phyloP scores from a whole-genome alignment of 2,113 vertebrate species.

The Dicaeum eximium region DNA sequence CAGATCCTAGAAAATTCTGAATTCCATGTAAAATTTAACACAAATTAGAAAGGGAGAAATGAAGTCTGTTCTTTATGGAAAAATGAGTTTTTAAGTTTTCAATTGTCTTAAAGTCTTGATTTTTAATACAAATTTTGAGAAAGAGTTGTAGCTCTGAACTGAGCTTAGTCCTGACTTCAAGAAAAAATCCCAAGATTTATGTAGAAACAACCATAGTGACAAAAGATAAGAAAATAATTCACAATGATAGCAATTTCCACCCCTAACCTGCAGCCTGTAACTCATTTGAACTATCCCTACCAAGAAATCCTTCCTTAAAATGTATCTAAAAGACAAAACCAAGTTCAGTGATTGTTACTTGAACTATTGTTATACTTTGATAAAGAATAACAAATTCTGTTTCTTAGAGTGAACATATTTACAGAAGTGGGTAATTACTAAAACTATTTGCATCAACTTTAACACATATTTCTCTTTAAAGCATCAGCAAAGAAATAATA shows the following conservation, averaged over 20 bases:
- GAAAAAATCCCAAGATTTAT: neutral
- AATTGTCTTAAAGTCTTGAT: neutral
- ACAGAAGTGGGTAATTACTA: neutral
- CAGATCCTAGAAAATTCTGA: neutral
- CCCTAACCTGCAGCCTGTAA: neutral
- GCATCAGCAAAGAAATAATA: neutral
- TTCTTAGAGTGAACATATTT: neutral
- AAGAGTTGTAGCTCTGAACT: neutral
- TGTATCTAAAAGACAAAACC: neutral
- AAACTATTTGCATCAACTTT: neutral
- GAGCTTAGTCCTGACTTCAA: neutral
- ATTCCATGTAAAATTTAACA: neutral
- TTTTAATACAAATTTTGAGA: neutral
- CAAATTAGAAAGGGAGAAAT: neutral
- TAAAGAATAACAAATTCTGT: neutral
- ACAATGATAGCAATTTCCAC: neutral
- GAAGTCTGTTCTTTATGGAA: neutral
- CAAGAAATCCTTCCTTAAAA: neutral
- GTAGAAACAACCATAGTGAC: neutral
- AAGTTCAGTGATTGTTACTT: neutral
- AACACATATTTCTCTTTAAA: neutral
- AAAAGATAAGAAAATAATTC: neutral
- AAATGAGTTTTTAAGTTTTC: neutral
- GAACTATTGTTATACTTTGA: neutral
- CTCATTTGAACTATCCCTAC: neutral